Percentiles rank a stretch among this genome's conserved stretches.
These are phyloP conservation scores for Drosophila dives DNA, from an alignment of 2,888 invertebrate genomes.

Conservation along the genomic window DNA sequence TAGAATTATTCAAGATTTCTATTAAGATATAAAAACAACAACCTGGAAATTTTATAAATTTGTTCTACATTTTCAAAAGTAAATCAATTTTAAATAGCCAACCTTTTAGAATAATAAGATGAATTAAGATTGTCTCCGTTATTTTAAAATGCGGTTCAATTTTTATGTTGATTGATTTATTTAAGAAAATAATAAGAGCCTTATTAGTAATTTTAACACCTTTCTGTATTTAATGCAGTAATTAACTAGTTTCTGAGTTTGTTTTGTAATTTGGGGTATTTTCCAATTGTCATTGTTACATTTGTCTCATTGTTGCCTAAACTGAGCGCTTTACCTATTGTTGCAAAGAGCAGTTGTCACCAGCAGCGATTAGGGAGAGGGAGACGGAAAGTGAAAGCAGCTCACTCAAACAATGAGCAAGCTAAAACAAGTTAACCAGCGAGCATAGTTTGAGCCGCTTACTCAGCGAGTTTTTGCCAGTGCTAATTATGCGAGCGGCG, in stretches of 20 bases:
- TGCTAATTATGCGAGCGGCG: constrained; percentile 31
- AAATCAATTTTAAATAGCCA: background rate
- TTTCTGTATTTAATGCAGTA: background rate
- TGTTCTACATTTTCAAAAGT: background rate
- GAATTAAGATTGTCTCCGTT: background rate
- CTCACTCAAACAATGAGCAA: constrained; percentile 10
- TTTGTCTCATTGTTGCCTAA: constrained; percentile 22
- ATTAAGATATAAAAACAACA: background rate
- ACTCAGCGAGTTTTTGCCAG: constrained; percentile 15
- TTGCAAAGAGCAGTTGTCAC: constrained; percentile 37
- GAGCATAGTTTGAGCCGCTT: constrained; percentile 8
- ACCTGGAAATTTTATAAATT: background rate
- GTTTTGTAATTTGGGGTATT: constrained; percentile 21
- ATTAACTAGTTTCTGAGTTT: constrained; percentile 7
- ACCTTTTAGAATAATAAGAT: background rate
- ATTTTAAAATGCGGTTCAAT: background rate
- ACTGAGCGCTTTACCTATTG: constrained; percentile 39
- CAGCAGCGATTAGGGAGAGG: constrained; percentile 26
- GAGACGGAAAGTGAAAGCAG: too few relatives aligned
- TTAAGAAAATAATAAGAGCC: background rate
- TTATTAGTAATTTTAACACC: background rate
- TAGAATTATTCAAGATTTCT: background rate
- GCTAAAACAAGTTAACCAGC: constrained; percentile 20
- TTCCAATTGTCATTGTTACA: constrained; percentile 43
- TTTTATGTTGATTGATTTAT: background rate